These are phyloP conservation scores for Laspeyria flexula DNA, from an alignment of 2,888 invertebrate genomes.

Conservation along the genomic window DNA sequence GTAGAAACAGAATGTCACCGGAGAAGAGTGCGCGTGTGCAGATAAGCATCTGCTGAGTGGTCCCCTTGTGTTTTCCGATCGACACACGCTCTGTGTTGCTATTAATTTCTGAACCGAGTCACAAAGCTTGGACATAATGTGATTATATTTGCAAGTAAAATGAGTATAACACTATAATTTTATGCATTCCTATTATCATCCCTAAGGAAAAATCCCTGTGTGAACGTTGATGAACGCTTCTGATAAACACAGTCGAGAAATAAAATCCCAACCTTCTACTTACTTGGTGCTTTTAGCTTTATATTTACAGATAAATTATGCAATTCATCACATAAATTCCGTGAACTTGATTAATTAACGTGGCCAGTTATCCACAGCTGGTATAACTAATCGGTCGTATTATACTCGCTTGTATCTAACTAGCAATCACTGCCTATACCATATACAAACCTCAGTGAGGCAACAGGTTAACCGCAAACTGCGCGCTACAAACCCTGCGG, in stretches of 20 bases:
- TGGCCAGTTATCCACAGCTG: conserved; percentile 38
- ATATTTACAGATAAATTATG: conserved; percentile 22
- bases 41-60: conserved; percentile 85
- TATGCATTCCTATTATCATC: conserved; percentile 58
- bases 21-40: conserved; percentile 65
- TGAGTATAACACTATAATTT: conserved; percentile 66
- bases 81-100: conserved; percentile 74
- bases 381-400: conserved; percentile 37
- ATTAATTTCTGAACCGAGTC: conserved; percentile 82
- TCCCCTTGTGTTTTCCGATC: conserved; percentile 80
- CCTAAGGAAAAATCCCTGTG: conserved; percentile 56
- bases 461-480: conserved; percentile 51
- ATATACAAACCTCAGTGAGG: conserved; percentile 31
- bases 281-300: conserved; percentile 28
- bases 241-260: conserved; percentile 39
- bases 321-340: conserved; percentile 29
- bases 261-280: conserved; percentile 23
- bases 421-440: background rate
- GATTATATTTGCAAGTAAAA: conserved; percentile 84
- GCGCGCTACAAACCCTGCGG: conserved; percentile 27
- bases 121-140: conserved; percentile 81
- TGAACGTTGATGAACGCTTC: conserved; percentile 51
- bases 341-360: conserved; percentile 37
- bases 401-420: conserved; percentile 11
- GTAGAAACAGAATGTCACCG: conserved; percentile 55